Conservation (phyloP, 2,113 vertebrate genomes). For the Solea solea region DNA sequence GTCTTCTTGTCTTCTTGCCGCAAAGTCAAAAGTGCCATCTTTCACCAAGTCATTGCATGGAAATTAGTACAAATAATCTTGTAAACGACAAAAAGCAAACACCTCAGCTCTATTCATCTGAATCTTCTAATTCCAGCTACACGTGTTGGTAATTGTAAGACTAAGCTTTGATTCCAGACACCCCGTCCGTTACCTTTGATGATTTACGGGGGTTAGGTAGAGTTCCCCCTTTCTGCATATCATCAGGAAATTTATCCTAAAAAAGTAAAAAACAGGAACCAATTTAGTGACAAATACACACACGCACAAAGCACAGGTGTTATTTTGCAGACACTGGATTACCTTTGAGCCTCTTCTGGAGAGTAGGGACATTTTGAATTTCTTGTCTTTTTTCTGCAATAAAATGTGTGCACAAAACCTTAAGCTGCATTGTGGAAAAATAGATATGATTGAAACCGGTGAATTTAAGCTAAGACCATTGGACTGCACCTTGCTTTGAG, state of each 20-base stretch:
- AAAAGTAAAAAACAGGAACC: background rate
- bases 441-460: background rate
- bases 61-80: no score
- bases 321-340: background rate
- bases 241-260: conserved; percentile 62
- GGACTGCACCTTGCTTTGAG: conserved; percentile 29
- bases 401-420: background rate
- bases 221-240: conserved; percentile 9
- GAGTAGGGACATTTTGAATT: conserved; percentile 36
- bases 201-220: conserved; percentile 7
- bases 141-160: background rate
- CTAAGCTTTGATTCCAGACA: background rate
- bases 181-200: conserved; percentile 45
- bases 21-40: no score
- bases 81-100: no score
- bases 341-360: conserved; percentile 77
- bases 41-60: no score
- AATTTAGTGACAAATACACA: background rate
- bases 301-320: background rate
- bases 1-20: no score
- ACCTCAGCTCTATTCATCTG: no score
- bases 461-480: background rate
- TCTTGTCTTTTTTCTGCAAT: conserved; percentile 70
- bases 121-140: no score
- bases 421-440: background rate